phyloP scores from a whole-genome alignment of 1,140 invertebrate species.

The Drosophila watanabei region DNA sequence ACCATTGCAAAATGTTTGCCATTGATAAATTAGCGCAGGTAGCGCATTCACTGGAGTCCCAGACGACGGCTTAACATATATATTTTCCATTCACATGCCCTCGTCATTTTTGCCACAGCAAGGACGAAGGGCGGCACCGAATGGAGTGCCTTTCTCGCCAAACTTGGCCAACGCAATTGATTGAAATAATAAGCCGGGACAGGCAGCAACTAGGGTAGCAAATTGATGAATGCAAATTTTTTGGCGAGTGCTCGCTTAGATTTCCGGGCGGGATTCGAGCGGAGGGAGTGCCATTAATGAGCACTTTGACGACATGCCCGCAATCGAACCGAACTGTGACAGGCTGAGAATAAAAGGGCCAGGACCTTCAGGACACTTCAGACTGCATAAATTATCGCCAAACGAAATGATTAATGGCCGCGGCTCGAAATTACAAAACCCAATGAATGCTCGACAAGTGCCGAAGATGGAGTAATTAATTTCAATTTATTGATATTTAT shows the following conservation, averaged over 20 bases:
- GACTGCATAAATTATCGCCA: constrained; percentile 39
- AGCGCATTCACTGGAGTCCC: constrained; percentile 13
- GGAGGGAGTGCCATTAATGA: constrained; percentile 58
- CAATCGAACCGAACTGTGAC: constrained; percentile 62
- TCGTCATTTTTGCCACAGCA: constrained; percentile 14
- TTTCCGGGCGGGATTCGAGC: constrained; percentile 27
- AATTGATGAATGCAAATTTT: constrained; percentile 49
- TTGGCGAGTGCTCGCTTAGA: constrained; percentile 10
- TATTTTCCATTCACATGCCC: constrained; percentile 33
- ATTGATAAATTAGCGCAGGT: constrained; percentile 44
- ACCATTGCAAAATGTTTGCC: constrained; percentile 35
- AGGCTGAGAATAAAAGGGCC: constrained; percentile 22
- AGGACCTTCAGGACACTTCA: constrained; percentile 4
- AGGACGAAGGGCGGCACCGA: constrained; percentile 7
- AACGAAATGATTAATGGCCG: constrained; percentile 39
- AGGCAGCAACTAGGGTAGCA: constrained; percentile 28
- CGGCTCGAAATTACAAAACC: constrained; percentile 11
- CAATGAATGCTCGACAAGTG: constrained; percentile 38
- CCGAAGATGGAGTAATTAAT: constrained; percentile 24
- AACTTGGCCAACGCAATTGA: constrained; percentile 19
- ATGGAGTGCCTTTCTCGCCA: neutral
- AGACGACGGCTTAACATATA: constrained; percentile 18
- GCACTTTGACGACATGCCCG: constrained; percentile 49
- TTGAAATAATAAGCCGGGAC: constrained; percentile 43
- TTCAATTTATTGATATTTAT: constrained; percentile 24